Conservation (phyloP, 2,113 vertebrate genomes). For the Peromyscus polionotus region DNA sequence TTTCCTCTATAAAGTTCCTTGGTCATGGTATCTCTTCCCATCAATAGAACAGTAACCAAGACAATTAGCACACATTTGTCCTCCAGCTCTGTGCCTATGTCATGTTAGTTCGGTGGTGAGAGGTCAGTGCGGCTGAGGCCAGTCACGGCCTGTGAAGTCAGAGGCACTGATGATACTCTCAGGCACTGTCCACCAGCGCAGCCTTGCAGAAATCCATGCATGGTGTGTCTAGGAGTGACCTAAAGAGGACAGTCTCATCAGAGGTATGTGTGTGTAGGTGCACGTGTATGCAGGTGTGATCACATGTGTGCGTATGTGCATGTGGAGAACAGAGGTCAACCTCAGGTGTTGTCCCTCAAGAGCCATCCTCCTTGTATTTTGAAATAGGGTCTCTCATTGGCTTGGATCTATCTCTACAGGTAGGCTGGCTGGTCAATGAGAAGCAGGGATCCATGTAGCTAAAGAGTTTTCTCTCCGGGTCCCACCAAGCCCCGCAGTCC, state of each 20-base stretch:
- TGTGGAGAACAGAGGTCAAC: neutral
- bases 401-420: neutral
- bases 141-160: neutral
- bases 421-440: neutral
- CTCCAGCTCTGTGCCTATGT: neutral
- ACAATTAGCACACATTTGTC: neutral
- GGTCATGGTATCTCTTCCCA: neutral
- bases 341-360: neutral
- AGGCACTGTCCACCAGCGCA: neutral
- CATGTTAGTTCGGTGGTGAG: neutral
- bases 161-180: neutral
- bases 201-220: neutral
- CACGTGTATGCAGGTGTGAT: too few species aligned
- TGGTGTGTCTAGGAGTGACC: neutral
- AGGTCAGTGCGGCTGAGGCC: neutral
- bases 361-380: neutral
- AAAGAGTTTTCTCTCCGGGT: too few species aligned
- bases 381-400: neutral
- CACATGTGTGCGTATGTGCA: fast-evolving
- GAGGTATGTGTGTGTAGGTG: neutral
- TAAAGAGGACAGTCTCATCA: neutral
- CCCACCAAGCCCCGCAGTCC: too few species aligned
- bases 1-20: neutral
- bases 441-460: neutral
- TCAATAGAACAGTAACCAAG: neutral